These are phyloP conservation scores for Eublepharis macularius DNA, from an alignment of 2,113 vertebrate species.

Conservation along the genomic window DNA sequence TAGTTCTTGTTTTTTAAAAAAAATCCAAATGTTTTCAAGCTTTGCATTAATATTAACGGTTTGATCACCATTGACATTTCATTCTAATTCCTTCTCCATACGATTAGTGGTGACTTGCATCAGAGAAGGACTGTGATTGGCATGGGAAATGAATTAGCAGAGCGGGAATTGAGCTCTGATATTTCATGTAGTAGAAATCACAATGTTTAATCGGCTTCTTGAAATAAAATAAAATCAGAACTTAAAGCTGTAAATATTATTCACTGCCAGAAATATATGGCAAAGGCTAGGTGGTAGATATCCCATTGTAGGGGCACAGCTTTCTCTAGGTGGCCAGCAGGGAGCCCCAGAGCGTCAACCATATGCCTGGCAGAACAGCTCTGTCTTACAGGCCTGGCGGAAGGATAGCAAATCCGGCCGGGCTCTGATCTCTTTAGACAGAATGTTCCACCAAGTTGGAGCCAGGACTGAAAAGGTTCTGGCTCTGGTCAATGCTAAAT, in stretches of 20 bases:
- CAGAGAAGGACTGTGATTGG: slow-evolving; percentile 11
- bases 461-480: too few species aligned
- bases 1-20: slow-evolving; percentile 16
- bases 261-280: too few species aligned
- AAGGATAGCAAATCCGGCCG: too few species aligned
- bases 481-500: too few species aligned
- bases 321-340: too few species aligned
- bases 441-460: too few species aligned
- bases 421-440: too few species aligned
- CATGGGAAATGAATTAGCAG: neutral
- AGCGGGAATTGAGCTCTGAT: neutral
- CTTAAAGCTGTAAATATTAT: slow-evolving; percentile 36
- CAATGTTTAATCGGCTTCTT: slow-evolving; percentile 31
- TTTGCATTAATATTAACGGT: slow-evolving; percentile 38
- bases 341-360: too few species aligned
- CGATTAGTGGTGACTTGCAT: slow-evolving; percentile 1
- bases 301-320: too few species aligned
- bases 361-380: too few species aligned
- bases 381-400: too few species aligned
- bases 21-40: slow-evolving; percentile 41
- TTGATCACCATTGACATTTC: slow-evolving; percentile 40
- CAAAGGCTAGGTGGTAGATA: too few species aligned
- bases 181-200: slow-evolving; percentile 28
- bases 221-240: slow-evolving; percentile 4
- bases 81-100: slow-evolving; percentile 35